Conservation (phyloP, 2,797 vertebrate species). For the Pseudocheirus occidentalis region DNA sequence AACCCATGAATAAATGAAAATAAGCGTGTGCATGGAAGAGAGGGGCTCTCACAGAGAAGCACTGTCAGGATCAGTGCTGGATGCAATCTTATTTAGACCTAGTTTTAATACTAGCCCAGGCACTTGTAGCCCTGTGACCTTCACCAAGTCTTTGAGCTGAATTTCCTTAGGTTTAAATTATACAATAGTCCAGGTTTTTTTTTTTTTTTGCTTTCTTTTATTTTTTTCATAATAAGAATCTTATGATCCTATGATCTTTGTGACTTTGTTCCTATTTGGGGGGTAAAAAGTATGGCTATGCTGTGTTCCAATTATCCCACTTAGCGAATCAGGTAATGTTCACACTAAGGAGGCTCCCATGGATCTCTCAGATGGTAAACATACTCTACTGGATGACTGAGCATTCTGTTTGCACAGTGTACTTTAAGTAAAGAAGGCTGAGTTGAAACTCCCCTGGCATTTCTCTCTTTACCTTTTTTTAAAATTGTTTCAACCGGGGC, state of each 20-base stretch:
- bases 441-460: not conserved
- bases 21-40: constrained; percentile 32
- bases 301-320: constrained; percentile 50
- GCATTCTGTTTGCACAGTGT: not conserved
- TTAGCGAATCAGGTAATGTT: constrained; percentile 38
- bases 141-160: not conserved
- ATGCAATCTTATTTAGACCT: constrained; percentile 57
- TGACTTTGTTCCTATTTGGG: constrained; percentile 34
- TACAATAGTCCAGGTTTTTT: not conserved
- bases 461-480: not conserved
- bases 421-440: not conserved
- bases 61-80: not conserved
- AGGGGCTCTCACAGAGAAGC: constrained; percentile 10
- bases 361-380: not conserved
- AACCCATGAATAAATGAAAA: constrained; percentile 70
- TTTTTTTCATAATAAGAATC: not conserved
- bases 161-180: not conserved
- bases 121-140: not conserved
- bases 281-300: constrained; percentile 41
- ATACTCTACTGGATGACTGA: not conserved
- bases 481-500: not conserved
- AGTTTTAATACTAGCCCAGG: not conserved
- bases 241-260: not conserved
- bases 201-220: not conserved
- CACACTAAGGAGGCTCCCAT: not conserved